A percentile compares a stretch with the other conserved stretches of the same genome.
These are phyloP conservation scores for Pimpla rufipes DNA, from an alignment of 2,888 invertebrate species.

Conservation along the genomic window DNA sequence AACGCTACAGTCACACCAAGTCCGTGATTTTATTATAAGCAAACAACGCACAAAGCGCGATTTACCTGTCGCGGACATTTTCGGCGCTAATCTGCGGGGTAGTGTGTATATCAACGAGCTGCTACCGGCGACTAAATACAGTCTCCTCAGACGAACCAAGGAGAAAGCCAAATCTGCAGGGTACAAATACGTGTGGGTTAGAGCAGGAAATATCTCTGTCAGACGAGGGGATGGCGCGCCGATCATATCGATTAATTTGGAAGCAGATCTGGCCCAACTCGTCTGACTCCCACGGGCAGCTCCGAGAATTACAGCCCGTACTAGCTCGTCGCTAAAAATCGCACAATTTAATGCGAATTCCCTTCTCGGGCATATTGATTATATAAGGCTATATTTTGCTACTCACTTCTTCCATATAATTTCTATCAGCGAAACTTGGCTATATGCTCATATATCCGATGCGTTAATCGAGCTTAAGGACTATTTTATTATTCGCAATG, in stretches of 20 bases:
- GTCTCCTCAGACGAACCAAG: neutral
- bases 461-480: too few relatives aligned
- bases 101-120: constrained; percentile 16
- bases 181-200: constrained; percentile 20
- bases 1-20: neutral
- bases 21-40: neutral
- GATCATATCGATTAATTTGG: constrained; percentile 12
- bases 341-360: too few relatives aligned
- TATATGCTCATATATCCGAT: too few relatives aligned
- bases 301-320: too few relatives aligned
- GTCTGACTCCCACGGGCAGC: neutral
- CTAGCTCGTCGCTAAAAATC: too few relatives aligned
- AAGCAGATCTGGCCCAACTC: neutral
- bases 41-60: neutral
- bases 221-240: constrained; percentile 12
- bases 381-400: too few relatives aligned
- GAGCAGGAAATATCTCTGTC: neutral
- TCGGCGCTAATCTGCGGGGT: neutral
- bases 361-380: too few relatives aligned
- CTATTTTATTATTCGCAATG: too few relatives aligned
- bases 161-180: neutral
- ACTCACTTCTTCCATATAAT: too few relatives aligned
- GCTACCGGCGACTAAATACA: neutral
- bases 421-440: too few relatives aligned
- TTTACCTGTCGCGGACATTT: neutral